Conservation (phyloP, 2,113 vertebrate species). For the Perca fluviatilis region DNA sequence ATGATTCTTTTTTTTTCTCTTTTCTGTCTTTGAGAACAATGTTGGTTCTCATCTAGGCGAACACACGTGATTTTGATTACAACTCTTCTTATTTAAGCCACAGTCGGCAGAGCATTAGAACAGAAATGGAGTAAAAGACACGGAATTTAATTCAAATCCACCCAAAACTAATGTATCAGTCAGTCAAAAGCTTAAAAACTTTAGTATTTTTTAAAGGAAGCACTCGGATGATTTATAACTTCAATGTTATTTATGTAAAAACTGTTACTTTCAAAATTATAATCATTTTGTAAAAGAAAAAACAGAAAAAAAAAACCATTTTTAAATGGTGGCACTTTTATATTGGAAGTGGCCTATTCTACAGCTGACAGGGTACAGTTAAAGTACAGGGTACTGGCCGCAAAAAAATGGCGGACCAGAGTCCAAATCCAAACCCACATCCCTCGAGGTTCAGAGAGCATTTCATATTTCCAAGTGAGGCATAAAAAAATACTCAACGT, state of each 20-base stretch:
- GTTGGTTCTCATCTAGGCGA: neutral
- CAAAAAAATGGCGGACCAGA: constrained; percentile 4
- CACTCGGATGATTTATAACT: neutral
- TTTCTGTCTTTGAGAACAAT: neutral
- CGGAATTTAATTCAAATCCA: neutral
- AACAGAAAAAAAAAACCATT: neutral
- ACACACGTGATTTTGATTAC: neutral
- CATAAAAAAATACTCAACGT: neutral
- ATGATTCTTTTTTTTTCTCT: neutral
- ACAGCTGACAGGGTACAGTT: constrained; percentile 61
- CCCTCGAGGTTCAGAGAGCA: constrained; percentile 16
- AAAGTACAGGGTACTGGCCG: constrained; percentile 59
- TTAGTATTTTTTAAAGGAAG: neutral
- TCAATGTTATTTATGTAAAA: neutral
- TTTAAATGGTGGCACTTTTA: constrained; percentile 23
- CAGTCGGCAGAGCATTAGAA: neutral
- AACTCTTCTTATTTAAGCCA: neutral
- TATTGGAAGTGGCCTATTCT: constrained; percentile 23
- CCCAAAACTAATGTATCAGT: neutral
- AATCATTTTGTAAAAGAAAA: constrained; percentile 3
- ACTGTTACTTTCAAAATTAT: neutral
- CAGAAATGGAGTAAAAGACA: neutral
- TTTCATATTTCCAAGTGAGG: neutral
- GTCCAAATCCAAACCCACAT: constrained; percentile 16
- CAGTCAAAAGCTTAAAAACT: neutral